Evolutionary conservation across 1,140 invertebrate genomes (phyloP).

Genomic region (Drosophila kikkawai): DNA sequence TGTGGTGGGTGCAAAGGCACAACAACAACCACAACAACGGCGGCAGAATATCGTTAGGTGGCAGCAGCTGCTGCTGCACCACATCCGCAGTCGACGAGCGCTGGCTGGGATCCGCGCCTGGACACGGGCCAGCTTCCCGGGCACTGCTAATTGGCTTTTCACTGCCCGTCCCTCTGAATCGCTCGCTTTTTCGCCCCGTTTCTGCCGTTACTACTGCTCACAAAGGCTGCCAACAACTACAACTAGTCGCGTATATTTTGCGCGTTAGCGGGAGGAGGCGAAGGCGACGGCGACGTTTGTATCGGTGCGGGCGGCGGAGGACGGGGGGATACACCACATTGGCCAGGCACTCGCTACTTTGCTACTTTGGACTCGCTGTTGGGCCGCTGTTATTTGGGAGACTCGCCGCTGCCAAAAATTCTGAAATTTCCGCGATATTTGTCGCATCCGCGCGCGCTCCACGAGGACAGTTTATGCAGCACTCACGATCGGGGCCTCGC

Average conservation of each 20-base stretch:
- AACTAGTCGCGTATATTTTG: conserved; percentile 53
- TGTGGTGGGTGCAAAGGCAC: conserved; percentile 78
- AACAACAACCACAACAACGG: conserved; percentile 63
- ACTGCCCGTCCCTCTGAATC: conserved; percentile 11
- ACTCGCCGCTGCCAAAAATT: conserved; percentile 44
- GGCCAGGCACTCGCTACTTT: conserved; percentile 43
- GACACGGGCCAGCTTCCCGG: conserved; percentile 36
- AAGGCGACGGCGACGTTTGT: conserved; percentile 7
- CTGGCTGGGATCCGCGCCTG: conserved; percentile 32
- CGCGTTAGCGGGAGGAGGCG: conserved; percentile 36
- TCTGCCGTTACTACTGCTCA: conserved; percentile 25
- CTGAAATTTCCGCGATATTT: conserved; percentile 32
- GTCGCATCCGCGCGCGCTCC: conserved; percentile 2
- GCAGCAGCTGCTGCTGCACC: conserved; percentile 64
- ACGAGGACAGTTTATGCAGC: conserved; percentile 7
- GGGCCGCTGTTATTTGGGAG: conserved; percentile 43
- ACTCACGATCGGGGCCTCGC: conserved; percentile 3
- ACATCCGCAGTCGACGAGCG: conserved; percentile 26
- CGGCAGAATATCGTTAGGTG: conserved; percentile 47
- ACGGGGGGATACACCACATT: conserved; percentile 46
- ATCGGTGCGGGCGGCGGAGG: conserved; percentile 26
- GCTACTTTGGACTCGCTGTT: conserved; percentile 27
- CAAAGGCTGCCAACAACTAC: conserved; percentile 49
- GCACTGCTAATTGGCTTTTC: conserved; percentile 43
- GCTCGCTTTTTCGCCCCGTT: conserved; percentile 41